phyloP scores from a whole-genome alignment of 2,113 vertebrate genomes.

The Meleagris gallopavo region DNA sequence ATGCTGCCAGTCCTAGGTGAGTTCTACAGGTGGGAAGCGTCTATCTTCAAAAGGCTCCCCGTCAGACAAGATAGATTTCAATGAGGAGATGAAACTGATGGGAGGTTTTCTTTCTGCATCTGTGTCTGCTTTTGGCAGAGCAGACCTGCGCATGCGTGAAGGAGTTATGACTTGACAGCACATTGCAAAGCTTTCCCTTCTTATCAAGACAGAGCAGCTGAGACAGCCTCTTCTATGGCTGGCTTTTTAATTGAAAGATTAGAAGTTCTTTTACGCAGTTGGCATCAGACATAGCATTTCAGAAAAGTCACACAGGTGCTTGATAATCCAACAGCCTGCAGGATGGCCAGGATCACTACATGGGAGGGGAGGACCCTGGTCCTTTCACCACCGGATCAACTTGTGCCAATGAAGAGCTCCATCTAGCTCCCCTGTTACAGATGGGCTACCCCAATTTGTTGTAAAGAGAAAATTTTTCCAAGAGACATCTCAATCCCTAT shows the following conservation, averaged over 20 bases:
- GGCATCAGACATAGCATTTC: background rate
- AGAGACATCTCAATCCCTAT: background rate
- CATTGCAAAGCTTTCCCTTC: slow-evolving; percentile 59
- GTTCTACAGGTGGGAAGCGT: slow-evolving; percentile 49
- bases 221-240: slow-evolving; percentile 43
- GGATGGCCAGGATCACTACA: background rate
- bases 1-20: slow-evolving; percentile 40
- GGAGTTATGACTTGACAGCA: slow-evolving; percentile 52
- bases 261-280: slow-evolving; percentile 31
- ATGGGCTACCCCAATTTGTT: background rate
- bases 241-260: slow-evolving; percentile 73
- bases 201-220: slow-evolving; percentile 73
- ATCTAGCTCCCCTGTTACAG: rapidly evolving
- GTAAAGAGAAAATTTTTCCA: background rate
- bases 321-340: background rate
- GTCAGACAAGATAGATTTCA: slow-evolving; percentile 68
- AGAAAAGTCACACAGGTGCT: background rate
- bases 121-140: slow-evolving; percentile 50
- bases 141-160: background rate
- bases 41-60: slow-evolving; percentile 58
- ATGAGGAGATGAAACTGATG: slow-evolving; percentile 63
- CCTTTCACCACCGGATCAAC: background rate
- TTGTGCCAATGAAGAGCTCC: rapidly evolving
- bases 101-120: slow-evolving; percentile 22
- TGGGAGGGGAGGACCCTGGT: rapidly evolving